Evolutionary conservation across 2,888 invertebrate genomes (phyloP), one percentile per base, ranked within the genome.

Genomic region (Drosophila formosana): DNA sequence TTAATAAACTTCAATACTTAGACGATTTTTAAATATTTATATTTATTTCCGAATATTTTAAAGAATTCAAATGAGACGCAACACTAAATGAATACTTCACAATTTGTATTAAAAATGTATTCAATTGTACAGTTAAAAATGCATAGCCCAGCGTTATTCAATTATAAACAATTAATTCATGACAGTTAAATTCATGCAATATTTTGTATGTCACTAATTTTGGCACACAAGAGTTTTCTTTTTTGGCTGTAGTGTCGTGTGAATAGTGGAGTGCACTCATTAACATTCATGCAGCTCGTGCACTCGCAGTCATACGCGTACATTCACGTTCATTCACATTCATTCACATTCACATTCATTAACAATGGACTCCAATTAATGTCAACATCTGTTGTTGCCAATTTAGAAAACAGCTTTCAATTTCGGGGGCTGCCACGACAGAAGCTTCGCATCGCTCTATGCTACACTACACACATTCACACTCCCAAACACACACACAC

Each of bases 331-430:
- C 23, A 61, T 43, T 25, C 52, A 52, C 51, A 71, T 25, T 43
- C 60, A 55, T 18, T 18, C 37, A 51, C 56, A 75, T 66, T 75
- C 63, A 68, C 72, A 72, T 75, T 66, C 66, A 75, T 76, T 76
- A 76, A 76, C 72, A 76, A 69, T 76, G 75, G 47, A 62, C 58
- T 62, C 58, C 72, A 75, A 75, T 76, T 75, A 76, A 75, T 76
- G 77, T 63, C 73, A 72, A 75, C 75, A 76, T 75, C 62, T 75
- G 75, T 76, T 75, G 77, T 76, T 76, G 77, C 77, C 77, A 76
- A 76, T 76, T 76, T 75, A 72, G 76, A 67, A 76, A 75, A 72
- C 68, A 62, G 75, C 75, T 76, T 75, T 75, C 72, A 75, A 75
- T 75, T 75, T 75, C 39, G 68, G 70, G 64, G 70, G 43, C 63